These are phyloP conservation scores for Hydractinia symbiolongicarpus DNA, from an alignment of 30 jellyfish, hydroid and myxozoan genomes.

Conservation along the genomic window DNA sequence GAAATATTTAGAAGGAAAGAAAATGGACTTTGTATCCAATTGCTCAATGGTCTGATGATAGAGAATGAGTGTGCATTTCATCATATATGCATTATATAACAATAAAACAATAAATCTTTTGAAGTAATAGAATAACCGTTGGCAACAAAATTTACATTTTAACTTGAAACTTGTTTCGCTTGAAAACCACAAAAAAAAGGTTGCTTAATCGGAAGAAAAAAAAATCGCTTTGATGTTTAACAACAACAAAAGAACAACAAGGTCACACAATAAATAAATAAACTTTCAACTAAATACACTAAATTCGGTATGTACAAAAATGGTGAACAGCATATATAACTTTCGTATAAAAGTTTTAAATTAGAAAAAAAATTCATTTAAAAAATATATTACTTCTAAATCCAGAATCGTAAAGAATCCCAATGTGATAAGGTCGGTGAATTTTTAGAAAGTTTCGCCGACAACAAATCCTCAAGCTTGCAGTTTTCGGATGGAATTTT, in stretches of 20 bases:
- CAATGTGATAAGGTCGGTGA: slow-evolving; percentile 1
- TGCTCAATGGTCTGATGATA: too few relatives aligned
- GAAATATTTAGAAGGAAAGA: too few relatives aligned
- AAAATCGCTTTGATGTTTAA: background rate
- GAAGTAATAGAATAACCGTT: too few relatives aligned
- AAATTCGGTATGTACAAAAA: slow-evolving; percentile 3
- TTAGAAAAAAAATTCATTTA: slow-evolving; percentile 1
- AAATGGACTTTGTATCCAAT: too few relatives aligned
- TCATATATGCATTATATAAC: too few relatives aligned
- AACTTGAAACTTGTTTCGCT: too few relatives aligned
- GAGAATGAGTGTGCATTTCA: too few relatives aligned
- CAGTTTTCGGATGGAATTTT: background rate
- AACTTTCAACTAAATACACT: background rate
- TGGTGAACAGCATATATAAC: background rate
- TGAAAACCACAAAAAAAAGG: too few relatives aligned
- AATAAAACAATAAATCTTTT: too few relatives aligned
- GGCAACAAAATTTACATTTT: too few relatives aligned
- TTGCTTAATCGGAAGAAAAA: too few relatives aligned
- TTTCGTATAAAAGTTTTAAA: background rate
- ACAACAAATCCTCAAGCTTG: background rate
- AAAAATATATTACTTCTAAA: background rate
- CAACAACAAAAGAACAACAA: background rate
- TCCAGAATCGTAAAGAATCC: slow-evolving; percentile 33
- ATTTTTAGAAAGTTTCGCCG: background rate
- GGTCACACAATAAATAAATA: slow-evolving; percentile 1